Evolutionary conservation across 92 coral and sea anemone genomes (phyloP).

Genomic region (Parazoanthus darwini): DNA sequence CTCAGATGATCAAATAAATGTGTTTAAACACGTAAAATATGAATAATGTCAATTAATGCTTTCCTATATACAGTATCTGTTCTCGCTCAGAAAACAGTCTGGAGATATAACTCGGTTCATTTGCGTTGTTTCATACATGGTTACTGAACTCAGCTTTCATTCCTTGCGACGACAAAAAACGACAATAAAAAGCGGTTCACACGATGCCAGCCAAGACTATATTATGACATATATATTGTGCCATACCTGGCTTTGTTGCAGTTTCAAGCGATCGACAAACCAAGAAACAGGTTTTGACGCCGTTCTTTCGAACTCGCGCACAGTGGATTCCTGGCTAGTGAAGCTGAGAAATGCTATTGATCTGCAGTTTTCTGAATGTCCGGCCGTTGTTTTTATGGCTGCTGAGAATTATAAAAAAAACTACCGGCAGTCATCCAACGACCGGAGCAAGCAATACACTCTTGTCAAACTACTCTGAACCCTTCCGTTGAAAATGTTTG

Average conservation of each 20-base stretch:
- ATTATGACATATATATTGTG: too few species aligned
- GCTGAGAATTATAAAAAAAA: too few species aligned
- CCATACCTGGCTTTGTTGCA: neutral
- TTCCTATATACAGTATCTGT: neutral
- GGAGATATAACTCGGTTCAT: neutral
- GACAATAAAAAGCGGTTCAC: neutral
- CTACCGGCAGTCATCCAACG: too few species aligned
- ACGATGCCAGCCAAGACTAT: neutral
- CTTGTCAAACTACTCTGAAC: too few species aligned
- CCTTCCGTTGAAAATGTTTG: too few species aligned
- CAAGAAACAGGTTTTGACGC: neutral
- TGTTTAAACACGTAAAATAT: neutral
- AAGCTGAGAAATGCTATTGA: too few species aligned
- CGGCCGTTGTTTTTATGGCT: too few species aligned
- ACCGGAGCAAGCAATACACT: too few species aligned
- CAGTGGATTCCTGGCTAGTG: too few species aligned
- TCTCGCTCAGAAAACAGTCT: neutral
- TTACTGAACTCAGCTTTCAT: neutral
- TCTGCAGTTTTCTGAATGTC: too few species aligned
- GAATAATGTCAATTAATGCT: neutral
- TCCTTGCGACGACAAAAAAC: neutral
- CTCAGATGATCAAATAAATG: neutral
- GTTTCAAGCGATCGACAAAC: neutral
- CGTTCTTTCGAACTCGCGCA: too few species aligned
- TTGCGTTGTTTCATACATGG: neutral